Evolutionary conservation across 2,888 invertebrate species (phyloP), one percentile per base, ranked within the genome.

Genomic region (Heliconius ismenius): DNA sequence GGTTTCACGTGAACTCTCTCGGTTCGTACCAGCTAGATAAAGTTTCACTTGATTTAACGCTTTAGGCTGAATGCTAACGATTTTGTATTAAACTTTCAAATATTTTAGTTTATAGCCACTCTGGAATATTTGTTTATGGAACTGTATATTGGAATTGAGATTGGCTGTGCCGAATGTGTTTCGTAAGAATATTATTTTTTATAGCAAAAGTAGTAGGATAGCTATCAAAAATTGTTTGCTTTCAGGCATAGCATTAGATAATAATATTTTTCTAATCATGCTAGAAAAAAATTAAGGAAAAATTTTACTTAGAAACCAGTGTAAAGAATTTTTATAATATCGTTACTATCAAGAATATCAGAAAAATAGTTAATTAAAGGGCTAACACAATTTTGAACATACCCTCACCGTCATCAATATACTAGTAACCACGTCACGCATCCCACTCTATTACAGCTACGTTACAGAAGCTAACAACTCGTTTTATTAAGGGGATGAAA

Each of bases 401-500:
- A 32, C 32, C 13, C 68, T 11, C 26, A 58, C n/a, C 3, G n/a
- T 58, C n/a, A 24, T 70, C 54, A 70, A 70, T 58, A 36, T n/a
- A 28, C 21, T 18, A 26, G 11, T n/a, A 62, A n/a, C 32, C 36
- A 58, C 15, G 15, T 32, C 49, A 21, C 36, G 54, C 32, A 4
- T 32, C 32, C 24, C 32, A 58, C 70, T 67, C 67, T 58, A 58
- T 70, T 24, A 70, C 58, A 54, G 21, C 28, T 68, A 63, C n/a
- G 4, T 63, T 75, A 79, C 72, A 78, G 73, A 69, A 67, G 68
- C 73, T 73, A 77, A 75, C 79, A 79, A 65, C 65, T 76, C 75
- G 65, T 79, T 79, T 77, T 72, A 67, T 70, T 75, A 70, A 75
- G 54, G 75, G 77, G 77, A 79, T 79, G 69, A 79, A 77, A 79